A percentile compares a stretch with the other conserved stretches of the same genome.
These are phyloP conservation scores for Pseudococcus jackbeardsleyi DNA, from an alignment of 2,888 invertebrate genomes.

Conservation along the genomic window DNA sequence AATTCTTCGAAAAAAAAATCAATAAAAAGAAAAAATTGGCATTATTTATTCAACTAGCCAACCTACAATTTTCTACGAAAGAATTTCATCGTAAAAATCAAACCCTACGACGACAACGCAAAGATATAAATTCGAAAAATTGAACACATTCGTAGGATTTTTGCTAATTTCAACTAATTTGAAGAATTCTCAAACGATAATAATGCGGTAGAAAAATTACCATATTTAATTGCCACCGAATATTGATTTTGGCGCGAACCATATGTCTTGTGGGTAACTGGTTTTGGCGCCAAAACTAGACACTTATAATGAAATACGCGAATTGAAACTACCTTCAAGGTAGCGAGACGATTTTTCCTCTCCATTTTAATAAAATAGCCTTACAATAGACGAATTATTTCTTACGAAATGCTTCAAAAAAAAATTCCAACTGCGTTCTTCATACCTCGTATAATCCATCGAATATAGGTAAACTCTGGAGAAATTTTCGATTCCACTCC, in stretches of 20 bases:
- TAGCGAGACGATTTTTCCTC: background rate
- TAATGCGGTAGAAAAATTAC: constrained; percentile 22
- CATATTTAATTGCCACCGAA: constrained; percentile 31
- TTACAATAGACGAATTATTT: background rate
- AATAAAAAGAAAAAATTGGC: too few species aligned
- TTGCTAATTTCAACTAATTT: background rate
- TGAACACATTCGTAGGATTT: background rate
- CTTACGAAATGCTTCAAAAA: background rate
- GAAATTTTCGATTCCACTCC: background rate
- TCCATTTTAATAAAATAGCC: background rate
- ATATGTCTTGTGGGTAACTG: background rate
- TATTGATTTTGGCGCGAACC: constrained; percentile 32
- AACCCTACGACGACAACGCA: background rate
- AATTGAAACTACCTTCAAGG: background rate
- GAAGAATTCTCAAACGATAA: background rate
- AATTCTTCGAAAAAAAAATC: too few species aligned
- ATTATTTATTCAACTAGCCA: too few species aligned
- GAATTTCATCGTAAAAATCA: background rate
- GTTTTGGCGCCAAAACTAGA: constrained; percentile 55
- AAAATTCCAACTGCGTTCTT: background rate
- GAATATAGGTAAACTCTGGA: background rate
- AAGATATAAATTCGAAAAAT: background rate
- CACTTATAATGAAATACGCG: background rate
- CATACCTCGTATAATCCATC: background rate
- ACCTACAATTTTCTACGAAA: too few species aligned